Evolutionary conservation across 2,797 vertebrate genomes (phyloP).

Genomic region (Peromyscus aztecus): DNA sequence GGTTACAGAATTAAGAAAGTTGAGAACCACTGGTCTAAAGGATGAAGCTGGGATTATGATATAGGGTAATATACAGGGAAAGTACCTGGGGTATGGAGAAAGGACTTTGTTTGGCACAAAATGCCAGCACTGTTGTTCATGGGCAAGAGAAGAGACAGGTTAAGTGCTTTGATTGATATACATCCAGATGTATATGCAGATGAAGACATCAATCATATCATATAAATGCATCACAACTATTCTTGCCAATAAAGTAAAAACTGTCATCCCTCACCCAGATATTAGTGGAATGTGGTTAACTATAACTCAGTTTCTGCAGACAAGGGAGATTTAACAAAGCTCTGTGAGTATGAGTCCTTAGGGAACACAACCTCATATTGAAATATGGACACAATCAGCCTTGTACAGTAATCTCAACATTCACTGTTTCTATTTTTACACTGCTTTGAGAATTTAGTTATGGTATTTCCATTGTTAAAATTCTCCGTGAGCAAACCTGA

Average conservation of each 20-base stretch:
- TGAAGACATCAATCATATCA: not conserved
- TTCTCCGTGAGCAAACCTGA: not conserved
- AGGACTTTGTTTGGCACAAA: not conserved
- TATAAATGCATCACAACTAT: not conserved
- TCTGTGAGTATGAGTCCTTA: not conserved
- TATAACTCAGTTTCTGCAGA: not conserved
- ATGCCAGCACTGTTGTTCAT: not conserved
- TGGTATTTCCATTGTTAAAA: not conserved
- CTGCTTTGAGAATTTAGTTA: not conserved
- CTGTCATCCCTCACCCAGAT: accelerated
- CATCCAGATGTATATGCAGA: not conserved
- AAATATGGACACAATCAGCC: not conserved
- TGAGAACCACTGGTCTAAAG: not conserved
- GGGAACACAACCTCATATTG: not conserved
- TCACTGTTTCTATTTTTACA: not conserved
- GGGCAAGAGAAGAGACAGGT: not conserved
- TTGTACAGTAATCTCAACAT: not conserved
- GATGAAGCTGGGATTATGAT: not conserved
- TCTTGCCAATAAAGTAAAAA: not conserved
- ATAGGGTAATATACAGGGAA: not conserved
- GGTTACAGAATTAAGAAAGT: not conserved
- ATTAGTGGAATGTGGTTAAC: not conserved
- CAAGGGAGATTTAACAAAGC: not conserved
- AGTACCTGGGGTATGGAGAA: not conserved
- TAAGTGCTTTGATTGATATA: not conserved